A percentile compares a stretch with the other conserved stretches of the same genome.
Evolutionary conservation across 1,140 invertebrate genomes (phyloP).

Genomic region (Apis dorsata): DNA sequence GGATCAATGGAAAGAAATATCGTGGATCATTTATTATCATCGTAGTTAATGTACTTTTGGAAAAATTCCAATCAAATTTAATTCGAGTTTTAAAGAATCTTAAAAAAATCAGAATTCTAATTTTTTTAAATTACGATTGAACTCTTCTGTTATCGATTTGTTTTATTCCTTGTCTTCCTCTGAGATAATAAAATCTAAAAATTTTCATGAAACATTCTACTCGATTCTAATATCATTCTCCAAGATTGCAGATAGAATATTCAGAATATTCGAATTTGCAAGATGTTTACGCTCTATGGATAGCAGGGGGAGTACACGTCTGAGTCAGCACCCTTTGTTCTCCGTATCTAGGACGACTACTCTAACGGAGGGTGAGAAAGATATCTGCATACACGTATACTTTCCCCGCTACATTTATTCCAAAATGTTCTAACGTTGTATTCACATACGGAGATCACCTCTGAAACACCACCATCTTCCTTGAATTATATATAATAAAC

Average conservation of each 20-base stretch:
- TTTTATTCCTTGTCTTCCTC: no score
- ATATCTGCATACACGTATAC: not conserved
- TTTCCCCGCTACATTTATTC: constrained; percentile 31
- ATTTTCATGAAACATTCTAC: no score
- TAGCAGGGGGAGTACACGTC: not conserved
- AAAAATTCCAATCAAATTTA: no score
- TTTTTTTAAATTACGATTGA: no score
- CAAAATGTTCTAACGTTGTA: constrained; percentile 5
- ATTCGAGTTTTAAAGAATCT: no score
- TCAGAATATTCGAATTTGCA: not conserved
- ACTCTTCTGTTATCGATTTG: no score
- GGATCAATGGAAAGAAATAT: no score
- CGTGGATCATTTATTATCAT: no score
- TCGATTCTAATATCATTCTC: no score
- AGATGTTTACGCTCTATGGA: constrained; percentile 16
- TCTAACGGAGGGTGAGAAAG: constrained; percentile 15
- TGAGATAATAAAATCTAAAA: no score
- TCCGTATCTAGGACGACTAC: constrained; percentile 42
- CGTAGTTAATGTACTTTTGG: no score
- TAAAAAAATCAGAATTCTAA: no score
- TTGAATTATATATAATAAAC: not conserved
- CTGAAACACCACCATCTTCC: not conserved
- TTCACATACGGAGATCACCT: not conserved
- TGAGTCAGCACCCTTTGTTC: constrained; percentile 49
- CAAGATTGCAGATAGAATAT: not conserved